phyloP scores from a whole-genome alignment of 1,140 invertebrate species.

The Cheumatopsyche charites region DNA sequence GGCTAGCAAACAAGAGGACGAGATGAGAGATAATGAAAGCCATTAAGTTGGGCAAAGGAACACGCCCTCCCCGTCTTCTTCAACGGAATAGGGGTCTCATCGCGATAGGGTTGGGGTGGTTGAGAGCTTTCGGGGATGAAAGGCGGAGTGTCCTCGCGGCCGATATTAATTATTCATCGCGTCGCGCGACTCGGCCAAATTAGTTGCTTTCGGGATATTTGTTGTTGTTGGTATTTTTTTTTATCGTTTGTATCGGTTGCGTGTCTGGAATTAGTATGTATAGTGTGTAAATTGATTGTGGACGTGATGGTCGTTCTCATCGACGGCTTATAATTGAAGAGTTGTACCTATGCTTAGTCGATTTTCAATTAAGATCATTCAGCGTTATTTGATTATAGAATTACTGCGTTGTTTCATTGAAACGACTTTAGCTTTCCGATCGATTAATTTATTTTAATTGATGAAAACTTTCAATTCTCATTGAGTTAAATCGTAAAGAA shows the following conservation, averaged over 20 bases:
- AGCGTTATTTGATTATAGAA: too few relatives aligned
- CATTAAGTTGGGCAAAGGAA: constrained; percentile 41
- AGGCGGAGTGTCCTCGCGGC: constrained; percentile 28
- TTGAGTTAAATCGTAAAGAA: too few relatives aligned
- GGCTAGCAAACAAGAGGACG: constrained; percentile 47
- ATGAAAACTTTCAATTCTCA: too few relatives aligned
- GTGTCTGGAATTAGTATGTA: constrained; percentile 1
- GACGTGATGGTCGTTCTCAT: constrained; percentile 23
- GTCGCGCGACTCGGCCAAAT: constrained; percentile 31
- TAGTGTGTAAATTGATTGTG: constrained; percentile 7
- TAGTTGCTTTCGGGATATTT: constrained; percentile 17
- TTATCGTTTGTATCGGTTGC: background rate
- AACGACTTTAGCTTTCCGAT: too few relatives aligned
- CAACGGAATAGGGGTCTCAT: background rate
- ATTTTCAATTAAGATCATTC: too few relatives aligned
- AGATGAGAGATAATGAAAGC: constrained; percentile 49
- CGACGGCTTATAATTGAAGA: too few relatives aligned
- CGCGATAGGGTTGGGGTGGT: background rate
- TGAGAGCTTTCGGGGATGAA: constrained; percentile 34
- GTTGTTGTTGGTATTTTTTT: constrained; percentile 9
- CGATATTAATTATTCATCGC: constrained; percentile 46
- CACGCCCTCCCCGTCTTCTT: background rate
- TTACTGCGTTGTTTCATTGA: too few relatives aligned
- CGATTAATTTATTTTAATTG: too few relatives aligned
- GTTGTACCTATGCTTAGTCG: too few relatives aligned